Conservation (phyloP, 2,797 vertebrate genomes). For the Esox masquinongy region DNA sequence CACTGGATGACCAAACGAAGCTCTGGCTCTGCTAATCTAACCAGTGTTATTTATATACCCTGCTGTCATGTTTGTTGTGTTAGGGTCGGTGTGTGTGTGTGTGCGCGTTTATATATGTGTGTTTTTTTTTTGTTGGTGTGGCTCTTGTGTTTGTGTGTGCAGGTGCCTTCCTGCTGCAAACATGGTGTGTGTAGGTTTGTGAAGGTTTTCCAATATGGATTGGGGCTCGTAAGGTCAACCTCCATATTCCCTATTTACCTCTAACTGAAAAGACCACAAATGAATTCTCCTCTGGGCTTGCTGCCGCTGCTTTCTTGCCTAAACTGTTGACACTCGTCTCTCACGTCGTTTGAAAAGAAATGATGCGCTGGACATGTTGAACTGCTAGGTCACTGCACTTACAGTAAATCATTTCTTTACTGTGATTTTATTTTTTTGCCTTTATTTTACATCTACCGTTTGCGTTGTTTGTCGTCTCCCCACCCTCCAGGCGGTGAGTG, state of each 20-base stretch:
- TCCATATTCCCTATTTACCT: slow-evolving; percentile 20
- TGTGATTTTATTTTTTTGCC: background rate
- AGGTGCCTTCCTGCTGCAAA: slow-evolving; percentile 21
- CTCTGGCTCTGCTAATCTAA: slow-evolving; percentile 38
- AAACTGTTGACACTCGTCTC: slow-evolving; percentile 37
- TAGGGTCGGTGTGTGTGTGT: background rate
- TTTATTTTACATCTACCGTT: background rate
- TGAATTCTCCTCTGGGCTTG: slow-evolving; percentile 24
- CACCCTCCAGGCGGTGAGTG: slow-evolving; percentile 62
- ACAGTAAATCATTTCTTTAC: too few species aligned
- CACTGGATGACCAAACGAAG: slow-evolving; percentile 17
- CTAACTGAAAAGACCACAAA: slow-evolving; percentile 34
- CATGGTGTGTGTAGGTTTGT: slow-evolving; percentile 47
- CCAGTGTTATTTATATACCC: background rate
- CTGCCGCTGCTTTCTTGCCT: background rate
- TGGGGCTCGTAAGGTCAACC: slow-evolving; percentile 34
- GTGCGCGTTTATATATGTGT: background rate
- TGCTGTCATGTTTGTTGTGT: slow-evolving; percentile 7
- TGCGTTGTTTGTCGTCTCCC: background rate
- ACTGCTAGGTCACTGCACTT: background rate
- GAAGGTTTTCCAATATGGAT: slow-evolving; percentile 37
- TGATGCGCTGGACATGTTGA: slow-evolving; percentile 24
- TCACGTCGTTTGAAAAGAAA: slow-evolving; percentile 22
- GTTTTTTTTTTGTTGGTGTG: background rate
- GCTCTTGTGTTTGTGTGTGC: slow-evolving; percentile 17